phyloP scores from a whole-genome alignment of 2,113 vertebrate species.

The Campylomormyrus numenius region DNA sequence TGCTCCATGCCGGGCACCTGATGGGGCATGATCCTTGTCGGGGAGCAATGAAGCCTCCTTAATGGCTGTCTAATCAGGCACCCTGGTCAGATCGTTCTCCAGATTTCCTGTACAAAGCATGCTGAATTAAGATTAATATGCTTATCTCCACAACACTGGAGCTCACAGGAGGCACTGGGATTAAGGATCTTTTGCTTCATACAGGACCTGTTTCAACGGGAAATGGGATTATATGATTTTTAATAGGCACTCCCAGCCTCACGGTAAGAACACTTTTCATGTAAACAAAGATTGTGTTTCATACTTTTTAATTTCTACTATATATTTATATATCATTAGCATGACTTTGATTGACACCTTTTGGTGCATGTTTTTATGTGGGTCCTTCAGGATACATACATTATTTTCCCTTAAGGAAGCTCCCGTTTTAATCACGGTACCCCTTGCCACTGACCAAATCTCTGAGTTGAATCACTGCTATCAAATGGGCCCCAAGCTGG shows the following conservation, averaged over 20 bases:
- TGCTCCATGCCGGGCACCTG: not conserved
- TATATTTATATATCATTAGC: conserved; percentile 49
- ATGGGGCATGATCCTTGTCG: not conserved
- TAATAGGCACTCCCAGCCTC: not conserved
- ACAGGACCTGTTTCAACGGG: not conserved
- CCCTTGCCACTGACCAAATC: conserved; percentile 63
- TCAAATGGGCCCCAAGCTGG: conserved; percentile 60
- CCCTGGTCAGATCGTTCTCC: not conserved
- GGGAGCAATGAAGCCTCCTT: not conserved
- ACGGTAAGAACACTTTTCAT: conserved; percentile 32
- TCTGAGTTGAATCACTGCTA: conserved; percentile 58
- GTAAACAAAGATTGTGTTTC: not conserved
- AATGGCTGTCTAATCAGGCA: conserved; percentile 1
- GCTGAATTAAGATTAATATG: conserved; percentile 10
- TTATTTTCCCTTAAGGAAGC: conserved; percentile 56
- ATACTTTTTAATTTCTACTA: conserved; percentile 49
- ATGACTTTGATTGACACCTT: conserved; percentile 56
- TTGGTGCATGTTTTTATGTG: conserved; percentile 23
- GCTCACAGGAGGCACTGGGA: not conserved
- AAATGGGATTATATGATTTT: conserved; percentile 1
- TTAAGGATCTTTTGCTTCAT: not conserved
- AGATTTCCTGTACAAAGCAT: not conserved
- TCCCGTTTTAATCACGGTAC: conserved; percentile 60
- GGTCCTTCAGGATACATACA: conserved; percentile 40
- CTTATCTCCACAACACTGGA: conserved; percentile 1